A percentile compares a stretch with the other conserved stretches of the same genome.
These are phyloP conservation scores for Malurus cyaneus DNA, from an alignment of 2,113 vertebrate species.

Conservation along the genomic window DNA sequence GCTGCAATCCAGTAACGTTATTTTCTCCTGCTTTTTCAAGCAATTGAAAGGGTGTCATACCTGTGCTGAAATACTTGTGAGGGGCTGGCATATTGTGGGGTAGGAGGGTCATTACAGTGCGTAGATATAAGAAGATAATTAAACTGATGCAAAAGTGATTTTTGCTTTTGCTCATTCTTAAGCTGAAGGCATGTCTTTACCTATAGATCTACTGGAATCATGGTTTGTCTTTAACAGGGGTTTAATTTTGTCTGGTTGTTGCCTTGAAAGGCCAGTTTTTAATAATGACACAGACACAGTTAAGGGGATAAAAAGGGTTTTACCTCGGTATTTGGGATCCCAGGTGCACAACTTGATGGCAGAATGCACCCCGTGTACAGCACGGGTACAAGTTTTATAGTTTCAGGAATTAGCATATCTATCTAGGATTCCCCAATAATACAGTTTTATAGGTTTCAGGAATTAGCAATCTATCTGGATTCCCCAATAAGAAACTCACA, in stretches of 20 bases:
- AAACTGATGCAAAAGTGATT: neutral
- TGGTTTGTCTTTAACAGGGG: neutral
- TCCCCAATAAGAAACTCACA: no score
- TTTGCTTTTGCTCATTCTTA: neutral
- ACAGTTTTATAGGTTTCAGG: no score
- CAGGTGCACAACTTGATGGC: no score
- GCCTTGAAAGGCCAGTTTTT: no score
- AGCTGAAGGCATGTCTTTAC: neutral
- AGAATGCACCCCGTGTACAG: no score
- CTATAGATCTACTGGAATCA: neutral
- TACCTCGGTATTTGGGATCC: no score
- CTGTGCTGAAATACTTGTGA: neutral
- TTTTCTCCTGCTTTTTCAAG: neutral
- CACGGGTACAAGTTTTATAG: no score
- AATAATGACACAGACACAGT: no score
- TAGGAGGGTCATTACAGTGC: neutral
- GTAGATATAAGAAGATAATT: neutral
- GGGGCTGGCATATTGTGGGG: neutral
- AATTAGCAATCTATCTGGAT: no score
- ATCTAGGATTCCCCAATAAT: no score
- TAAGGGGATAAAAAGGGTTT: no score
- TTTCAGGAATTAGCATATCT: no score
- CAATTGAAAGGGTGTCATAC: neutral
- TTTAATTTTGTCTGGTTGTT: neutral
- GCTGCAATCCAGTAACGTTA: neutral